phyloP scores from a whole-genome alignment of 2,888 invertebrate species.

The Ichneumoninae sp. region DNA sequence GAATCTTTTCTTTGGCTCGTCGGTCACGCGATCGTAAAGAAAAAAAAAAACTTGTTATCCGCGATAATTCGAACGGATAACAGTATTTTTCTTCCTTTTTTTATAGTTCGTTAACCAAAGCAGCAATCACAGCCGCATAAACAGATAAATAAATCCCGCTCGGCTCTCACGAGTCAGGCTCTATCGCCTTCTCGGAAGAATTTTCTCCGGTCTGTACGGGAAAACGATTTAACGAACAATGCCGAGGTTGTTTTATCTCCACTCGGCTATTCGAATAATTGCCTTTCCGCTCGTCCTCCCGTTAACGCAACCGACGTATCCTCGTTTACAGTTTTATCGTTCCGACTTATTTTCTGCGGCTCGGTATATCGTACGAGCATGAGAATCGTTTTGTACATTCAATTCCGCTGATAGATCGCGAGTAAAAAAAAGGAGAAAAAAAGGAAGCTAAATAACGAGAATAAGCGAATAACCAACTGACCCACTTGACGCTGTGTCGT shows the following conservation, averaged over 20 bases:
- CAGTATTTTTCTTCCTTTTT: constrained; percentile 14
- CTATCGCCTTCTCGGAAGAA: not conserved
- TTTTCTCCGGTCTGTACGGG: constrained; percentile 4
- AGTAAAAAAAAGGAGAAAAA: not conserved
- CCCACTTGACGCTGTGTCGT: constrained; percentile 53
- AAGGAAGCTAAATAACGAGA: constrained; percentile 50
- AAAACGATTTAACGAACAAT: constrained; percentile 49
- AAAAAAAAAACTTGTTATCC: not conserved
- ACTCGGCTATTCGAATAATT: constrained; percentile 15
- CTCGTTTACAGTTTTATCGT: not conserved
- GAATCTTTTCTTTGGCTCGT: constrained; percentile 22
- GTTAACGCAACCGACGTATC: not conserved
- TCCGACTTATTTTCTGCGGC: not conserved
- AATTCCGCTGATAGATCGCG: constrained; percentile 1
- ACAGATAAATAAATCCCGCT: not conserved
- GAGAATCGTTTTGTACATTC: constrained; percentile 6
- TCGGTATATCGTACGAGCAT: not conserved
- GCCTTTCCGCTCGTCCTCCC: constrained; percentile 6
- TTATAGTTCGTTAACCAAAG: constrained; percentile 3
- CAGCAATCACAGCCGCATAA: not conserved
- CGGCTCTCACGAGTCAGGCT: not conserved
- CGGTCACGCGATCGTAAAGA: constrained; percentile 36
- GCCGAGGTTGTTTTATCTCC: constrained; percentile 15
- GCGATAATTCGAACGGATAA: constrained; percentile 14
- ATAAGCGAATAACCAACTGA: constrained; percentile 65